Conservation (phyloP, 2,888 invertebrate genomes). For the Strigamia maritima region DNA sequence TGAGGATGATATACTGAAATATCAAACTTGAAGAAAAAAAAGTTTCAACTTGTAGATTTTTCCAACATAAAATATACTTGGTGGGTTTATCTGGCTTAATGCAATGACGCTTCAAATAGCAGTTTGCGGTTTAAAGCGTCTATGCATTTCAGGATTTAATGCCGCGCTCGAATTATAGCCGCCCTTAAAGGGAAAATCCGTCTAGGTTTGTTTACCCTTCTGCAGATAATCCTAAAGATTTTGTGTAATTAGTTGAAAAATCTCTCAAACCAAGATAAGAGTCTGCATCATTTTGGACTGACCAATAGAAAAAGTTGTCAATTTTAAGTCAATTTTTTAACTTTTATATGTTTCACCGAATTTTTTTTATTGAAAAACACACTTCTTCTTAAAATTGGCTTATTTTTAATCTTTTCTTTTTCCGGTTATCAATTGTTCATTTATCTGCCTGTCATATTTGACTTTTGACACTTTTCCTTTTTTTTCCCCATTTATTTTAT, state of each 20-base stretch:
- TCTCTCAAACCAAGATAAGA: no score
- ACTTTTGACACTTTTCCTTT: background rate
- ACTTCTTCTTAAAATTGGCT: background rate
- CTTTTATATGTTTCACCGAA: background rate
- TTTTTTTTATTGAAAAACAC: background rate
- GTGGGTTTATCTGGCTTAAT: background rate
- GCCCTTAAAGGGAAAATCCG: no score
- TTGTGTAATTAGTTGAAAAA: no score
- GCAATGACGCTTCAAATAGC: background rate
- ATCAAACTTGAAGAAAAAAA: background rate
- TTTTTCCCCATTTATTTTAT: background rate
- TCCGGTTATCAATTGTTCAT: background rate
- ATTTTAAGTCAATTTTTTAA: no score
- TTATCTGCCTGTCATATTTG: background rate
- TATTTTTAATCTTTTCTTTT: background rate
- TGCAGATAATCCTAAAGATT: no score
- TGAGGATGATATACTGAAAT: background rate
- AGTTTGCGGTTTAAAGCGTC: background rate
- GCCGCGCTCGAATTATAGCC: no score
- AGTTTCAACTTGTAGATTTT: background rate
- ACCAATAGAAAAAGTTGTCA: no score
- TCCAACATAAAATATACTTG: background rate
- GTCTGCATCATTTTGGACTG: no score
- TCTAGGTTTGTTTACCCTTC: no score
- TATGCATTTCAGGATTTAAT: background rate